These are phyloP conservation scores for Tethea ocularis DNA, from an alignment of 2,888 invertebrate genomes.

Conservation along the genomic window DNA sequence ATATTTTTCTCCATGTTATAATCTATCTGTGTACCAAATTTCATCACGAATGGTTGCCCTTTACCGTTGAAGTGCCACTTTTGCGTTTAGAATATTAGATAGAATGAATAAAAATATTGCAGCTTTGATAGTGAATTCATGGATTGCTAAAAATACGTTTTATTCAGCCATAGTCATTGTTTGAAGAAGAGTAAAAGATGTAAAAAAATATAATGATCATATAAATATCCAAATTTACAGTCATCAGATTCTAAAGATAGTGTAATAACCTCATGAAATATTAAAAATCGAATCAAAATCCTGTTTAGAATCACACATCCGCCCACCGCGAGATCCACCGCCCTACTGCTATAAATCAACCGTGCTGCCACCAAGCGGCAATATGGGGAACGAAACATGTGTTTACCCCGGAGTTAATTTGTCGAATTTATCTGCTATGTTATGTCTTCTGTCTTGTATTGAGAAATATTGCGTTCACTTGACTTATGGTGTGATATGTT, in stretches of 20 bases:
- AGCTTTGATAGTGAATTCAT: no score
- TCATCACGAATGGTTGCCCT: no score
- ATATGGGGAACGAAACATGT: conserved; percentile 81
- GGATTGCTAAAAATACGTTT: no score
- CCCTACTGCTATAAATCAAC: conserved; percentile 77
- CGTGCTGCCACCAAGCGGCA: conserved; percentile 77
- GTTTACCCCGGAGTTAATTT: conserved; percentile 83
- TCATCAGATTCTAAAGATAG: not conserved
- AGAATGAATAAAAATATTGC: no score
- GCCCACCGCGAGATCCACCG: conserved; percentile 43
- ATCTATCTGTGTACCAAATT: no score
- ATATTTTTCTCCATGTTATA: no score
- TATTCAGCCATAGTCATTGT: no score
- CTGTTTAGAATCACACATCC: conserved; percentile 44
- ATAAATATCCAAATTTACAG: no score
- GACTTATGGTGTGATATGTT: conserved; percentile 41
- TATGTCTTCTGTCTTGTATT: conserved; percentile 66
- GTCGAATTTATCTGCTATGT: conserved; percentile 80
- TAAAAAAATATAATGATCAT: no score
- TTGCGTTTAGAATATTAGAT: no score
- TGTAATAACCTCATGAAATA: conserved; percentile 36
- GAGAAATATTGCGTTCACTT: conserved; percentile 73
- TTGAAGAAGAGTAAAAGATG: no score
- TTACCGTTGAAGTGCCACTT: no score
- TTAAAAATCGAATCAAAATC: conserved; percentile 41